Evolutionary conservation across 2,113 vertebrate genomes (phyloP).

Genomic region (Oryzias melastigma): DNA sequence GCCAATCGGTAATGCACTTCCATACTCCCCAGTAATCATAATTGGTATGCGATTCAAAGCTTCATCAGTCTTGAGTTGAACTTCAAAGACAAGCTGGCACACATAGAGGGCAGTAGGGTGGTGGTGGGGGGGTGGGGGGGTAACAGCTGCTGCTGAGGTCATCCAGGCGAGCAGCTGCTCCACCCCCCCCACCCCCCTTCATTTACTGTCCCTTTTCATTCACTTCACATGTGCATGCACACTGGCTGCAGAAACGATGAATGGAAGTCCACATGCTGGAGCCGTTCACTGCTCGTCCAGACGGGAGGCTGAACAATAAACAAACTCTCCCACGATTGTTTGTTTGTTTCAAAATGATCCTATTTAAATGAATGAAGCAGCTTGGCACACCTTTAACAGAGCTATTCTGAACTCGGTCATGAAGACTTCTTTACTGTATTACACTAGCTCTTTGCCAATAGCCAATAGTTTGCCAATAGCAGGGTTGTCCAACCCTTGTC

Average conservation of each 20-base stretch:
- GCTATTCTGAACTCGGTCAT: too few relatives aligned
- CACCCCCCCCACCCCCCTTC: slow-evolving; percentile 19
- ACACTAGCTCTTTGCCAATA: too few relatives aligned
- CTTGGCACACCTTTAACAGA: too few relatives aligned
- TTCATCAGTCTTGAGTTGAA: slow-evolving; percentile 50
- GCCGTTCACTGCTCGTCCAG: not conserved
- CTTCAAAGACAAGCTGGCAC: slow-evolving; percentile 69
- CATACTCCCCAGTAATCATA: slow-evolving; percentile 32
- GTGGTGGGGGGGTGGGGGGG: slow-evolving; percentile 2
- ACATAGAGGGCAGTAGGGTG: slow-evolving; percentile 31
- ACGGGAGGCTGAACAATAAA: not conserved
- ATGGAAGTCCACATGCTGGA: not conserved
- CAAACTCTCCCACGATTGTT: not conserved
- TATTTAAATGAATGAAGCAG: too few relatives aligned
- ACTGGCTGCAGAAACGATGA: slow-evolving; percentile 18
- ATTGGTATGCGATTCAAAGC: slow-evolving; percentile 52
- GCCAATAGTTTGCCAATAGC: too few relatives aligned
- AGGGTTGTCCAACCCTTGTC: too few relatives aligned
- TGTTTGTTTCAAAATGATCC: not conserved
- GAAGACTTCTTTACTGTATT: too few relatives aligned
- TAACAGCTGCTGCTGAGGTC: slow-evolving; percentile 75
- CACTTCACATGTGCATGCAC: slow-evolving; percentile 24
- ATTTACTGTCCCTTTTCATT: slow-evolving; percentile 27
- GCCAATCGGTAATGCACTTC: slow-evolving; percentile 4
- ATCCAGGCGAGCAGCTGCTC: slow-evolving; percentile 68